Percentiles rank a stretch among this genome's conserved stretches.
Conservation (phyloP, 2,888 invertebrate genomes). For the Ormyrus rosae region DNA sequence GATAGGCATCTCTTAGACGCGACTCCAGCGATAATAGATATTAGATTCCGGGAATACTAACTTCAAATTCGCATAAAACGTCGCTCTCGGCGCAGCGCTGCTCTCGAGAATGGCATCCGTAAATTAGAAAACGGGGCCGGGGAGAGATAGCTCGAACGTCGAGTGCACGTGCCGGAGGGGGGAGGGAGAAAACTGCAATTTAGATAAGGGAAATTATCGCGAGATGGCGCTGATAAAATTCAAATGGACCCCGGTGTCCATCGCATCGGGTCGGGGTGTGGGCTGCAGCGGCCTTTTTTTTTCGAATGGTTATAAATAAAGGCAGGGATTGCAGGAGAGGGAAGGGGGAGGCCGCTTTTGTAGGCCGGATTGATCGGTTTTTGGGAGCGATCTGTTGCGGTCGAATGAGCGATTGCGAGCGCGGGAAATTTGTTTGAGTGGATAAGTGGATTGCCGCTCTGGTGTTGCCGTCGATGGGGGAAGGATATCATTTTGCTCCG, state of each 20-base stretch:
- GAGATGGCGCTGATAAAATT: constrained; percentile 60
- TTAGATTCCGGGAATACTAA: constrained; percentile 29
- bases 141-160: neutral
- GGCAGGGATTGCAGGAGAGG: neutral
- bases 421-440: no score
- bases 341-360: neutral
- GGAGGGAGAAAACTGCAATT: constrained; percentile 61
- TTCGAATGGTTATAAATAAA: neutral
- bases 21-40: constrained; percentile 20
- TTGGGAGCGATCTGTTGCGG: no score
- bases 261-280: neutral
- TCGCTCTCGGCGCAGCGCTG: neutral
- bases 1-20: neutral
- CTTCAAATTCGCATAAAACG: constrained; percentile 43
- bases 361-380: no score
- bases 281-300: constrained; percentile 1
- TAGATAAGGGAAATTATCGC: constrained; percentile 65
- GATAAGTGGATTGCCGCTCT: no score
- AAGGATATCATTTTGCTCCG: no score
- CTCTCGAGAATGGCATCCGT: constrained; percentile 37
- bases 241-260: constrained; percentile 52
- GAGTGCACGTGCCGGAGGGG: constrained; percentile 2
- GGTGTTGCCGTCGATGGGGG: no score
- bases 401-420: no score
- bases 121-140: constrained; percentile 46